phyloP scores from a whole-genome alignment of 2,113 vertebrate species.

The Coregonus clupeaformis region DNA sequence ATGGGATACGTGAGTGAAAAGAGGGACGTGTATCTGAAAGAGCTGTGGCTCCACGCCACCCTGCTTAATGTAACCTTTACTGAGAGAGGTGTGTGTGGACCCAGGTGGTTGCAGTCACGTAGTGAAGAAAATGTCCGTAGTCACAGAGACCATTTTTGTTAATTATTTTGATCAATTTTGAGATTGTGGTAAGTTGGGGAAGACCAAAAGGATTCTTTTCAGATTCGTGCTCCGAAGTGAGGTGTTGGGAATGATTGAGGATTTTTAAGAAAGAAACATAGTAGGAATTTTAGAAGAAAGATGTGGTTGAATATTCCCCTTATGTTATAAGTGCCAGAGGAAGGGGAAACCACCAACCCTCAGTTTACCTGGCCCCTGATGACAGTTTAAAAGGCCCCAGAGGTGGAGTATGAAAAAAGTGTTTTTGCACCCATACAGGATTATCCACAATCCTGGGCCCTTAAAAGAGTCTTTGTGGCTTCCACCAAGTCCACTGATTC shows the following conservation, averaged over 20 bases:
- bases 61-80: neutral
- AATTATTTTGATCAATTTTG: neutral
- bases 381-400: constrained; percentile 10
- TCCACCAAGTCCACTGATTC: neutral
- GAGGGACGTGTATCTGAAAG: neutral
- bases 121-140: neutral
- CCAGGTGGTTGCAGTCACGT: neutral
- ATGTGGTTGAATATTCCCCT: neutral
- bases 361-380: neutral
- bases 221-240: neutral
- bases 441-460: constrained; percentile 1
- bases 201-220: neutral
- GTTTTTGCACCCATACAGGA: neutral
- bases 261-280: neutral
- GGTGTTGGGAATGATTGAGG: neutral
- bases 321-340: neutral
- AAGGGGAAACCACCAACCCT: neutral
- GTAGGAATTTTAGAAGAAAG: neutral
- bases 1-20: neutral
- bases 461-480: constrained; percentile 14
- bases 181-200: neutral
- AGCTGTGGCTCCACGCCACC: neutral
- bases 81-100: neutral
- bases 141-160: neutral
- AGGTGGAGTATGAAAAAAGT: neutral